Conservation (phyloP, 2,113 vertebrate genomes). For the Neodon shergylaensis region DNA sequence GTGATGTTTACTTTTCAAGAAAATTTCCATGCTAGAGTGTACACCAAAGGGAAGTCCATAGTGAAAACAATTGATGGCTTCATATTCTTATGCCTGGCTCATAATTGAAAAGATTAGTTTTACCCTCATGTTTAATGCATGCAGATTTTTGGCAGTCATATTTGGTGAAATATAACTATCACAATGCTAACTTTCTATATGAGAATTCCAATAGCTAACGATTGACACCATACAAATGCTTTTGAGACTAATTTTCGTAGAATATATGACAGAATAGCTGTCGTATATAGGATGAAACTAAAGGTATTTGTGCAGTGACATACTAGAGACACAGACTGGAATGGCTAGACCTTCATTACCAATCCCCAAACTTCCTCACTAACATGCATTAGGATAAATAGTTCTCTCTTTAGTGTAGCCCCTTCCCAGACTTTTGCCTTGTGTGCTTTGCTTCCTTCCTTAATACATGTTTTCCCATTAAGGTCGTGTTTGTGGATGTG, state of each 20-base stretch:
- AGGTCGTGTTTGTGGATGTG: not conserved
- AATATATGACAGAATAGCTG: not conserved
- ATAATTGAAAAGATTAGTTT: slow-evolving; percentile 75
- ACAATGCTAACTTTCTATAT: not conserved
- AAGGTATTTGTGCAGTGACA: not conserved
- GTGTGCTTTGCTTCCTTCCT: not conserved
- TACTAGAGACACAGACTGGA: not conserved
- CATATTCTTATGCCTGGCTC: slow-evolving; percentile 37
- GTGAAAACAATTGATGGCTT: slow-evolving; percentile 51
- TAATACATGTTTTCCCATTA: not conserved
- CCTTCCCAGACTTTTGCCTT: not conserved
- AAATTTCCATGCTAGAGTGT: slow-evolving; percentile 31
- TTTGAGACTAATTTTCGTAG: slow-evolving; percentile 50
- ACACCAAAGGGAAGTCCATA: slow-evolving; percentile 45
- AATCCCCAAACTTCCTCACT: not conserved
- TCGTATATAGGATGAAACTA: not conserved
- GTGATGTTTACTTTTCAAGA: slow-evolving; percentile 56
- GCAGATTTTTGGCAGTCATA: slow-evolving; percentile 56
- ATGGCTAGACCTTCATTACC: not conserved
- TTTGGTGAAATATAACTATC: slow-evolving; percentile 60
- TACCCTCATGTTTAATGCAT: slow-evolving; percentile 73
- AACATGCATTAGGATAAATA: not conserved
- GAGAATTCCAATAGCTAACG: slow-evolving; percentile 35
- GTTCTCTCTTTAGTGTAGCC: not conserved
- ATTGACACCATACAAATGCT: not conserved